Percentiles rank a stretch among this genome's conserved stretches.
phyloP scores from a whole-genome alignment of 2,113 vertebrate genomes.

The Cyanistes caeruleus region DNA sequence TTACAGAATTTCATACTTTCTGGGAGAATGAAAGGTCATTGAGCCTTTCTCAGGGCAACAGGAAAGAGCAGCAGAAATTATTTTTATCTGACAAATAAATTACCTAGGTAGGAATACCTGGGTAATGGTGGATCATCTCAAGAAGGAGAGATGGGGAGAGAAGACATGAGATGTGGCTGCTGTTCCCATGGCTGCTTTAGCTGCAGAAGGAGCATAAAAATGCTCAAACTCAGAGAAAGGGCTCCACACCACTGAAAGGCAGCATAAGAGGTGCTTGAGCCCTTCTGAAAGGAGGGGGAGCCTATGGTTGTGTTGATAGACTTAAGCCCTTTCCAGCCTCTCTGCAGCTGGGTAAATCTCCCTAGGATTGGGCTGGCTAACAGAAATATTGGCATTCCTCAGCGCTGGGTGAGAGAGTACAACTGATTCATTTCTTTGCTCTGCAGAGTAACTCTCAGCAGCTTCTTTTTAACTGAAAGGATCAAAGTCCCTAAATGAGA shows the following conservation, averaged over 20 bases:
- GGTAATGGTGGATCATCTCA: background rate
- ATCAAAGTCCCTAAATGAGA: slow-evolving; percentile 70
- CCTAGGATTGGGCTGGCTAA: slow-evolving; percentile 57
- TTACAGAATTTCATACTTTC: background rate
- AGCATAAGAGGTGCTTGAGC: slow-evolving; percentile 25
- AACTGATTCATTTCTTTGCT: slow-evolving; percentile 65
- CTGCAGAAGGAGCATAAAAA: background rate
- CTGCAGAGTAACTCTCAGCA: slow-evolving; percentile 57
- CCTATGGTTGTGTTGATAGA: slow-evolving; percentile 47
- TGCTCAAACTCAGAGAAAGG: background rate
- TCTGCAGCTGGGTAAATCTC: slow-evolving; percentile 65
- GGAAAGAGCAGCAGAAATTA: background rate
- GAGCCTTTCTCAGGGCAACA: background rate
- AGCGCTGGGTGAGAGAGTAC: slow-evolving; percentile 52
- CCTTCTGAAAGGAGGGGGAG: slow-evolving; percentile 4
- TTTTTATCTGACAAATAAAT: background rate
- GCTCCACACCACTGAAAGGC: background rate
- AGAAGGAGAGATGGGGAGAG: background rate
- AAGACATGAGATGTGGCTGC: background rate
- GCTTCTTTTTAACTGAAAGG: slow-evolving; percentile 62
- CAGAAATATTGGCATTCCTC: slow-evolving; percentile 64
- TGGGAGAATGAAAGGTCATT: background rate
- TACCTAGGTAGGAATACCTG: background rate
- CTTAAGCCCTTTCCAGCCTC: slow-evolving; percentile 57
- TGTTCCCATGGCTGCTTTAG: background rate